A percentile compares a stretch with the other conserved stretches of the same genome.
These are phyloP conservation scores for Pipra filicauda DNA, from an alignment of 2,113 vertebrate species.

Conservation along the genomic window DNA sequence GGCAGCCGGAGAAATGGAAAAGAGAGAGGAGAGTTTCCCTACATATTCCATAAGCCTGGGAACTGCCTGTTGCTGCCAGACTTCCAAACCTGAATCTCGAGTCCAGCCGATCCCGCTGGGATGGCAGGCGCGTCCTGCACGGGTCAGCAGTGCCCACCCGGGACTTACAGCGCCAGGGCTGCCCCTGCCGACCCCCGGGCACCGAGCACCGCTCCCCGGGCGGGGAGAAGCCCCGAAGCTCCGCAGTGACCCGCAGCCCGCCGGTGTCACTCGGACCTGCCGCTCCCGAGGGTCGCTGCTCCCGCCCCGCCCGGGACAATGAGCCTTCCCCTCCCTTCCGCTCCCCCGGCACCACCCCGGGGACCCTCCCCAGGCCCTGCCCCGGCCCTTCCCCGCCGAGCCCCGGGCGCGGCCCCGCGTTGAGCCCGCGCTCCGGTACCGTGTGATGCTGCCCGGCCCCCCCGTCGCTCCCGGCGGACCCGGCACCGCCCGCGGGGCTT, in stretches of 20 bases:
- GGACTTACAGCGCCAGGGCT: background rate
- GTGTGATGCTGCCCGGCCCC: background rate
- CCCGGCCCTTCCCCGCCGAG: background rate
- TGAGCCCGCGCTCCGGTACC: background rate
- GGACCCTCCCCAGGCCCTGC: background rate
- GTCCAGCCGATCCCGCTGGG: fast-evolving
- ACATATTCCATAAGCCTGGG: fast-evolving
- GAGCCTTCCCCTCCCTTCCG: background rate
- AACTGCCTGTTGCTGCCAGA: background rate
- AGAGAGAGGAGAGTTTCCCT: background rate
- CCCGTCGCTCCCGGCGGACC: no score
- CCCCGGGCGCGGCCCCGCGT: background rate
- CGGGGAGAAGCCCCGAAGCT: background rate
- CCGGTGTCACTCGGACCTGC: background rate
- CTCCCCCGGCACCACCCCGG: background rate
- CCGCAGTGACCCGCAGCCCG: background rate
- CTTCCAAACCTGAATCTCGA: fast-evolving
- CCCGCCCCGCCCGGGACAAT: background rate
- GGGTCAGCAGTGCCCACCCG: background rate
- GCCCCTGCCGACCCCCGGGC: fast-evolving
- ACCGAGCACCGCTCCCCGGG: no score
- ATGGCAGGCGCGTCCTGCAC: fast-evolving
- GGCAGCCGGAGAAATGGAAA: fast-evolving
- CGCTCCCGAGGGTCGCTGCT: background rate
- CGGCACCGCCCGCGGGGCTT: no score